Conservation (phyloP, 2,888 invertebrate species). For the Silvanus unidentatus region DNA sequence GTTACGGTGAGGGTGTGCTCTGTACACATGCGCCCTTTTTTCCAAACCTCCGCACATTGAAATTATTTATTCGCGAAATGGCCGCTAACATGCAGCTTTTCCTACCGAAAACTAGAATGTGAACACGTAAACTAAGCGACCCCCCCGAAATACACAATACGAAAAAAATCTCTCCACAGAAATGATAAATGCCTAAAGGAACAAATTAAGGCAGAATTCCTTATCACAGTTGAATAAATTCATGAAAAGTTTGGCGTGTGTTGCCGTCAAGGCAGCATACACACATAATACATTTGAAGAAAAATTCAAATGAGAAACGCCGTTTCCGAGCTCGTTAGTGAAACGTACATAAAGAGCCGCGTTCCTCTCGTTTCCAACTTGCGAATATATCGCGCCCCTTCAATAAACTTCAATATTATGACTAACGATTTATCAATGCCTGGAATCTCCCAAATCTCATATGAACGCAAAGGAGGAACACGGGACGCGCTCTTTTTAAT, state of each 20-base stretch:
- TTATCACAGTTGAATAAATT: too few species aligned
- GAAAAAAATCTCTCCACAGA: background rate
- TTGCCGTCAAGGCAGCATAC: background rate
- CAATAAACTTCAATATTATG: conserved; percentile 24
- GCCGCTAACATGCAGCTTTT: background rate
- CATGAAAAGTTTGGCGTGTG: too few species aligned
- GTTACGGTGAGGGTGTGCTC: conserved; percentile 1
- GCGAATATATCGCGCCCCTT: conserved; percentile 15
- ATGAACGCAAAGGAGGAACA: conserved; percentile 8
- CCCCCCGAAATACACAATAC: background rate
- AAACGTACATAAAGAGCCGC: background rate
- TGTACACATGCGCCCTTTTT: background rate
- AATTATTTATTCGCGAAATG: background rate
- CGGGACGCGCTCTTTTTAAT: conserved; percentile 1
- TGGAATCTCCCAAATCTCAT: conserved; percentile 10
- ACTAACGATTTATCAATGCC: conserved; percentile 24
- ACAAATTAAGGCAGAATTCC: too few species aligned
- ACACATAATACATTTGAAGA: background rate
- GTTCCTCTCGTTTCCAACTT: background rate
- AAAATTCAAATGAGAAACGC: conserved; percentile 2
- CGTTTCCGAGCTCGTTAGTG: conserved; percentile 16
- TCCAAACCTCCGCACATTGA: background rate
- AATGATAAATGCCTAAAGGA: too few species aligned
- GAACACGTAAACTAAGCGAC: too few species aligned
- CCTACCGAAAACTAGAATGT: too few species aligned